Base-by-base conservation (phyloP, 1,140 invertebrate species). In the Andricus grossulariae region DNA sequence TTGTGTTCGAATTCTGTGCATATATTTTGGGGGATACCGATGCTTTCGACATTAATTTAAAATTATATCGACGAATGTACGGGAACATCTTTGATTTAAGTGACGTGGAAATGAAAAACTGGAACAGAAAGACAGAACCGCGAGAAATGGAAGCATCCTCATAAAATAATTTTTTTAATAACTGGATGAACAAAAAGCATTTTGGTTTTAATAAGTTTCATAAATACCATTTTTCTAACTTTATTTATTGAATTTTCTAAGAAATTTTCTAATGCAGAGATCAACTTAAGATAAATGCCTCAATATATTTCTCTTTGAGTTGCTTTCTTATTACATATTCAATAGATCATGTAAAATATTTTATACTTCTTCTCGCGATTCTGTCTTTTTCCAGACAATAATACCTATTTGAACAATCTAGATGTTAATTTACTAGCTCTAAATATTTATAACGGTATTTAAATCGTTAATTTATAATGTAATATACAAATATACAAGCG, bases 401-500 rank as follows among this genome's bases (percentile, higher is more conserved):
- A 39, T 66, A 66, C 78, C 72, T 80, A 79, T 83, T 78, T 73
- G 80, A 72, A 80, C 80, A 77, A 80, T 71, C 82, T 85, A 83
- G 81, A 83, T 81, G 78, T 83, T 85, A 84, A 81, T 81, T 84
- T 78, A 82, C 80, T 84, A 84, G 75, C 78, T 72, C 83, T 84
- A 82, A 82, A 82, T 84, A 80, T 82, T 77, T 82, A 84, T 84
- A 84, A 84, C 83, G 83, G 81, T 84, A 84, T 84, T 84, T 84
- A 84, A 82, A 84, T 89, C 87, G 87, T 88, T 90, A 87, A 90
- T 89, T 87, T 88, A 87, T 83, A 87, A 86, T 84, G 80, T 87
- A 90, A 91, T 91, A 85, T 91, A 92, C 88, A 91, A 86, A 88
- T 87, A 84, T 88, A 88, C 85, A 88, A 85, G 82, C 74, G 77